phyloP scores from a whole-genome alignment of 1,140 invertebrate genomes.

The Drosophila pruinosa region DNA sequence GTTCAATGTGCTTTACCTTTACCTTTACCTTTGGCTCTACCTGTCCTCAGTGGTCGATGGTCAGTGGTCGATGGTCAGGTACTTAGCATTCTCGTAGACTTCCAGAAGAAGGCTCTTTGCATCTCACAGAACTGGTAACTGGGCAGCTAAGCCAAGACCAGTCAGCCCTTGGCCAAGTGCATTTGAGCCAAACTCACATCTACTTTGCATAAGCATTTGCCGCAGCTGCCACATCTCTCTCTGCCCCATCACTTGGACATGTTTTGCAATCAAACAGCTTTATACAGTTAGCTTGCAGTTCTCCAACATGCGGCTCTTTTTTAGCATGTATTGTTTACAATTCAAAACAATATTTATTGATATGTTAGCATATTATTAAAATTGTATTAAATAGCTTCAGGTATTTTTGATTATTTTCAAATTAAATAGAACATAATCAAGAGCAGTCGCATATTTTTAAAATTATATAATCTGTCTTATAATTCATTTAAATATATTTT shows the following conservation, averaged over 20 bases:
- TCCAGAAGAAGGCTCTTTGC: neutral
- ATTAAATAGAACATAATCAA: too few relatives aligned
- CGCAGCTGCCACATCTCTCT: neutral
- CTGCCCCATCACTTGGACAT: neutral
- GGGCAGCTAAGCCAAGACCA: constrained; percentile 25
- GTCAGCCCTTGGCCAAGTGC: constrained; percentile 39
- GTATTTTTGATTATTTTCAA: too few relatives aligned
- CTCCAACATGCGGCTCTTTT: neutral
- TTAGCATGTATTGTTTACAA: too few relatives aligned
- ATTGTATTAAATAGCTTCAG: too few relatives aligned
- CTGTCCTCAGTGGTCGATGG: constrained; percentile 9
- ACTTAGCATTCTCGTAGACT: constrained; percentile 35
- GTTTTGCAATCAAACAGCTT: neutral
- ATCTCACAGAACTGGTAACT: constrained; percentile 32
- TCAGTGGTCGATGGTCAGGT: constrained; percentile 31
- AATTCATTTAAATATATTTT: too few relatives aligned
- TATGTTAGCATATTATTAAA: too few relatives aligned
- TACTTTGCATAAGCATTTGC: constrained; percentile 41
- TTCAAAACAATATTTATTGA: too few relatives aligned
- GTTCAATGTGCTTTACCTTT: constrained; percentile 60
- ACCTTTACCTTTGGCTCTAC: too few relatives aligned
- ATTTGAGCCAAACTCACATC: constrained; percentile 19
- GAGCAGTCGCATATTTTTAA: too few relatives aligned
- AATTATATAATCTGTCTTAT: too few relatives aligned
- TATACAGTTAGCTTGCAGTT: constrained; percentile 1